Base-by-base conservation (phyloP, 2,113 vertebrate genomes). In the Microcebus lehilahytsara region DNA sequence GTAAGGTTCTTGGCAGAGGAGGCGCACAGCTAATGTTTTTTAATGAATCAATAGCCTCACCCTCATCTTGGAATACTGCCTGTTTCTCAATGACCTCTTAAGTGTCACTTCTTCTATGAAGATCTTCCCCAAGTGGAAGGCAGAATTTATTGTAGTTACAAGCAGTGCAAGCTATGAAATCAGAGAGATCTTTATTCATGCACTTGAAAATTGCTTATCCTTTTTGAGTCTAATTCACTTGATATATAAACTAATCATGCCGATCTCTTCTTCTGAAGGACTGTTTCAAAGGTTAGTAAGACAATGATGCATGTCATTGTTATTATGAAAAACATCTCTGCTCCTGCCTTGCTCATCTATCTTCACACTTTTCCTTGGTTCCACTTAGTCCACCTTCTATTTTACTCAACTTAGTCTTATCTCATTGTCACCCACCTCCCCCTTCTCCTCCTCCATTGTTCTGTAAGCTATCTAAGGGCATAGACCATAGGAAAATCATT, bases 321-420 rank as follows among this genome's bases (percentile, higher is more conserved):
- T 23, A 56, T 30, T 25, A 60, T 27, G 40, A 77, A 90, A 34
- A 40, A 62, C 10, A 19, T 22, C 5, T 3, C 30, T 56, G 9
- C 9, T 17, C 5, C 16, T 3, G 6, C 23, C n/a, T 51, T 9
- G 3, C 7, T 37, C 62, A 8, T 69, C 9, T 0, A 16, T 27
- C 34, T 14, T 74, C 9, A 79, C 23, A 34, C 3, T 5, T 22
- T 10, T 20, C 17, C 3, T 46, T 22, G 25, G 30, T 5, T 25
- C 58, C 46, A 17, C 9, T 23, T 0, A 5, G 34, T 67, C 23
- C 12, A 4, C 19, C 27, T 78, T 30, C 34, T 32, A 0, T 9
- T 22, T 40, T 22, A n/a, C 42, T 51, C n/a, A 14, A 34, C 20
- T 58, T 34, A n/a, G 14, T 49, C n/a, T 23, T 27, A 32, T 5